Evolutionary conservation across 2,797 vertebrate species (phyloP).

Genomic region (Scleropages formosus): DNA sequence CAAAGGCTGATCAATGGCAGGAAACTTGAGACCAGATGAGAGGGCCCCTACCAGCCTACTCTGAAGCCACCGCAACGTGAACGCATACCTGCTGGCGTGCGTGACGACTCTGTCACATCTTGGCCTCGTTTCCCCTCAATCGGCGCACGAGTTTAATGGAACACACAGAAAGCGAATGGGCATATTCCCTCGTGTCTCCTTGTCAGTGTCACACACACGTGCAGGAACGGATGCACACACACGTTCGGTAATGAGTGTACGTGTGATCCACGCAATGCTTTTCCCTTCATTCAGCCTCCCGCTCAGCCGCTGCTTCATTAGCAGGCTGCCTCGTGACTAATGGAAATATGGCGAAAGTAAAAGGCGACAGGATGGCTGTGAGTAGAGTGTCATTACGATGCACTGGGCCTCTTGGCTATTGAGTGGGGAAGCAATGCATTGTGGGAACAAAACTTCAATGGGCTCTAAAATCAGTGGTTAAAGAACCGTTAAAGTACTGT

Average conservation of each 20-base stretch:
- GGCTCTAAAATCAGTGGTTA: no score
- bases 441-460: not conserved
- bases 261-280: not conserved
- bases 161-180: constrained; percentile 6
- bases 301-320: not conserved
- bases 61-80: not conserved
- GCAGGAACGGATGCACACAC: not conserved
- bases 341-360: not conserved
- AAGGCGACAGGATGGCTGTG: not conserved
- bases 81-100: not conserved
- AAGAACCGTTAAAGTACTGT: no score
- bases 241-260: constrained; percentile 4
- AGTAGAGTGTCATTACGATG: not conserved
- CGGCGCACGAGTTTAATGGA: not conserved
- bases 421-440: constrained; percentile 13
- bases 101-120: not conserved
- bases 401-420: not conserved
- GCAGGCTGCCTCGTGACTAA: constrained; percentile 22
- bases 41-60: not conserved
- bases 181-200: not conserved
- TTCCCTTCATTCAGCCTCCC: not conserved
- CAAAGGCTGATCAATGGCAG: no score
- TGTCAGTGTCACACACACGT: not conserved
- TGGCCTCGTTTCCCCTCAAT: no score
- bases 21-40: not conserved